A percentile compares a stretch with the other conserved stretches of the same genome.
phyloP scores from a whole-genome alignment of 2,113 vertebrate species.

The Ageneiosus marmoratus region DNA sequence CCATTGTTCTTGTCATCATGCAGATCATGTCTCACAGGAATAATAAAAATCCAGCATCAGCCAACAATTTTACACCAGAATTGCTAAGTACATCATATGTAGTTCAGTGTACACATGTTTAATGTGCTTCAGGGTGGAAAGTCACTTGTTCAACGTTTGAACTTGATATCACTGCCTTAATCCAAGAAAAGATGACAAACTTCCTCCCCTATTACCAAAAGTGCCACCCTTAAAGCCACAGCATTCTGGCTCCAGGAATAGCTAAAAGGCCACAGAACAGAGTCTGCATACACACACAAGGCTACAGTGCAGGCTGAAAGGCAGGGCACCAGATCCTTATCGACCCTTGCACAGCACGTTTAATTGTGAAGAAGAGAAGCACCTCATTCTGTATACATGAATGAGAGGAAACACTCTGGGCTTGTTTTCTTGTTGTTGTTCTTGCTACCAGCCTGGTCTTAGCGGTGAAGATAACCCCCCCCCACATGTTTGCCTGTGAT shows the following conservation, averaged over 20 bases:
- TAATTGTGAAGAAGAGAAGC: slow-evolving; percentile 55
- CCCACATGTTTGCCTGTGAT: slow-evolving; percentile 44
- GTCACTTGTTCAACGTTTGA: neutral
- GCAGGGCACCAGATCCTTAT: slow-evolving; percentile 60
- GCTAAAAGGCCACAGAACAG: slow-evolving; percentile 19
- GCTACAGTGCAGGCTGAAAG: slow-evolving; percentile 36
- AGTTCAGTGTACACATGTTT: neutral
- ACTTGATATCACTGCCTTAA: neutral
- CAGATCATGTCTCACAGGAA: neutral
- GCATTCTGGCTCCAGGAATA: slow-evolving; percentile 3
- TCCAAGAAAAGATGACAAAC: neutral
- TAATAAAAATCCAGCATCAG: neutral
- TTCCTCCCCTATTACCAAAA: neutral
- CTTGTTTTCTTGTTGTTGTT: slow-evolving; percentile 74
- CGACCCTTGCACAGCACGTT: slow-evolving; percentile 56
- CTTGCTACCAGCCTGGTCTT: slow-evolving; percentile 60
- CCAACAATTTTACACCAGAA: neutral
- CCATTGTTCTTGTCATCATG: neutral
- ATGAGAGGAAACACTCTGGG: slow-evolving; percentile 78
- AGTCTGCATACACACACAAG: slow-evolving; percentile 10
- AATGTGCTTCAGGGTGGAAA: neutral
- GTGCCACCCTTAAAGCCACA: neutral
- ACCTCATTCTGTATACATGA: slow-evolving; percentile 70
- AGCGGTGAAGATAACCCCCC: slow-evolving; percentile 56
- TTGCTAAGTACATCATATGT: neutral